Evolutionary conservation across 2,888 invertebrate species (phyloP), one percentile per base, ranked within the genome.

Genomic region (Blastobasis lacticolella): DNA sequence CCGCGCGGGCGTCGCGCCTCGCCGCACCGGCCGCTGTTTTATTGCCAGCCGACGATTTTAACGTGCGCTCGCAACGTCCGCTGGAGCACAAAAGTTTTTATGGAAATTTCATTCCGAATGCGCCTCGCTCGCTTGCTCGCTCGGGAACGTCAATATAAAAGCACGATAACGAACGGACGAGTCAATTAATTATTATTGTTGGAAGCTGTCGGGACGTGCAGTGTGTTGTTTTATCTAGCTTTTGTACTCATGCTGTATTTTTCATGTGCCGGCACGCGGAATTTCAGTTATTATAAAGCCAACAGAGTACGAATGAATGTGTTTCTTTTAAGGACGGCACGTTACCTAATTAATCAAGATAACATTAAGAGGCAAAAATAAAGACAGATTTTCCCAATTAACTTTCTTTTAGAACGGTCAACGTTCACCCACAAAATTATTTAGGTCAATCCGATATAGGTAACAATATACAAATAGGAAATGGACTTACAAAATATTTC

Each of bases 101-200:
- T 88, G 88, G 87, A 88, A 88, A 88, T 88, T 88, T 88, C 87
- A 86, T 87, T 88, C 80, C 86, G 76, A 88, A 83, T 85, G 84
- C 85, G 85, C 80, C 81, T 79, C 85, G 79, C 78, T 78, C 81
- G 81, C 81, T 78, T 72, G 81, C 82, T 80, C 81, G 80, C 72
- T 78, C 80, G 82, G 76, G 83, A 78, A 83, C 87, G 83, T 86
- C 86, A 85, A 87, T 88, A 86, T 86, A 86, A 86, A 86, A 84
- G 87, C 85, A 85, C 81, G 86, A 88, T 86, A 87, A 87, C 87
- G 85, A 87, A 88, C 83, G 83, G 86, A 87, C 86, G 84, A 87
- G 86, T 88, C 88, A 87, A 88, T 87, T 88, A 88, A 87, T 87
- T 87, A 87, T 87, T 86, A 85, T 87, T 85, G 86, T 86, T 87